Percentiles rank a stretch among this genome's conserved stretches.
Evolutionary conservation across 2,113 vertebrate species (phyloP).

Genomic region (Heptranchias perlo): DNA sequence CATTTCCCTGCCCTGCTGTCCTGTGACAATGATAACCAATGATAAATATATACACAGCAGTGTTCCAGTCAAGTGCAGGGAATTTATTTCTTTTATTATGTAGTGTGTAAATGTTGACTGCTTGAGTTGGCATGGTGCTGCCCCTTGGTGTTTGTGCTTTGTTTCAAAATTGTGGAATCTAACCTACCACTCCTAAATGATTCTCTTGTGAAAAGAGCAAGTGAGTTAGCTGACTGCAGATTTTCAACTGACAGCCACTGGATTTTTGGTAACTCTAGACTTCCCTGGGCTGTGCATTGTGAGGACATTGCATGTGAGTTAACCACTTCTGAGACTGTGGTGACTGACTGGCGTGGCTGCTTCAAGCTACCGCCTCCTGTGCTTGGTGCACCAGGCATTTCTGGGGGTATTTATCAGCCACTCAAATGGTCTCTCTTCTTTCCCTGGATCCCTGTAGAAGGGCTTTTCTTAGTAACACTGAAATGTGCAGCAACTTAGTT

Average conservation of each 20-base stretch:
- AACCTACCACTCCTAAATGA: neutral
- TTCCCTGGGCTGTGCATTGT: neutral
- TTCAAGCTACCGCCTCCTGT: neutral
- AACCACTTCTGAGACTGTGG: neutral
- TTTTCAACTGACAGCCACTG: constrained; percentile 13
- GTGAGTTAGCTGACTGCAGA: neutral
- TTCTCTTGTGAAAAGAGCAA: neutral
- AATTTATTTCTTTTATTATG: constrained; percentile 19
- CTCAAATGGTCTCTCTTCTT: neutral
- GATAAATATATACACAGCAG: constrained; percentile 32
- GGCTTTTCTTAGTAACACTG: neutral
- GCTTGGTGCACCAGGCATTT: neutral
- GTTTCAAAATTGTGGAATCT: neutral
- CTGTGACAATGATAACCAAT: constrained; percentile 35
- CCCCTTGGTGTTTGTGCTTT: constrained; percentile 1
- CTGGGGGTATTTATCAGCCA: neutral
- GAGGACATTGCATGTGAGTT: neutral
- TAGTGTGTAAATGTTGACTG: constrained; percentile 30
- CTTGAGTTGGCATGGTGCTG: constrained; percentile 21
- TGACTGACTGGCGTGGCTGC: neutral
- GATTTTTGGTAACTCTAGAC: constrained; percentile 2
- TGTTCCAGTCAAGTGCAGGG: constrained; percentile 23
- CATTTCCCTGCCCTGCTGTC: constrained; percentile 30
- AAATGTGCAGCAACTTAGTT: neutral
- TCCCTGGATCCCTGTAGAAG: neutral